Evolutionary conservation across 2,888 invertebrate species (phyloP), one percentile per base, ranked within the genome.

Genomic region (Cheilosia variabilis): DNA sequence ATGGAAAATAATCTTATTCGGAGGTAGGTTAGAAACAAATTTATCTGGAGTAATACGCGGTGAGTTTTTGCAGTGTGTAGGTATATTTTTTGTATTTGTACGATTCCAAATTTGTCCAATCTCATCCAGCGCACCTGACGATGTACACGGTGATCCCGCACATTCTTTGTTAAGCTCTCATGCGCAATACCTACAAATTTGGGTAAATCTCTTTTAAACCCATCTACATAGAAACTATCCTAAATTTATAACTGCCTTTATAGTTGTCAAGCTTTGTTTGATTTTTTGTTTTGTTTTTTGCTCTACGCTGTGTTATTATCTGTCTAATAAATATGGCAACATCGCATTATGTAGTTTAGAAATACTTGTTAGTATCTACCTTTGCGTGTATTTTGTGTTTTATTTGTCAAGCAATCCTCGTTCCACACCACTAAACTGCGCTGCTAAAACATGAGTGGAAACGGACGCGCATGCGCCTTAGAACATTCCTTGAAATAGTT

Each of bases 401-500:
- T 53, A 37, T 45, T 53, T 10, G 62, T 45, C 45, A 75, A 53
- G 73, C 62, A 68, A 80, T 31, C 62, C 37, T 55, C 50, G 50
- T 63, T n/a, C 37, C 45, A 31, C 47, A 41, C 41, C 37, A 63
- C 22, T 3, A 15, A 22, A 41, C 10, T 24, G 43, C 52, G 24
- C 22, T 57, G 24, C 13, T 50, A 19, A 52, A 34, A 37, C 10
- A 27, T 7, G 15, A 17, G 37, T 15, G 50, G 60, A 13, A 10
- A 24, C 57, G 10, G 17, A 55, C 19, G 45, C 7, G 5, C 41
- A 31, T 22, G 52, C 50, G 24, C 9, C 53, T 73, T 82, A 83
- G 71, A 87, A 87, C 71, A 87, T 83, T 77, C 79, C 87, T 77
- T 83, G 90, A 88, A 92, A 88, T 80, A 91, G 89, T 88, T 90